Base-by-base conservation (phyloP, 2,888 invertebrate species). In the Argyresthia goedartella region DNA sequence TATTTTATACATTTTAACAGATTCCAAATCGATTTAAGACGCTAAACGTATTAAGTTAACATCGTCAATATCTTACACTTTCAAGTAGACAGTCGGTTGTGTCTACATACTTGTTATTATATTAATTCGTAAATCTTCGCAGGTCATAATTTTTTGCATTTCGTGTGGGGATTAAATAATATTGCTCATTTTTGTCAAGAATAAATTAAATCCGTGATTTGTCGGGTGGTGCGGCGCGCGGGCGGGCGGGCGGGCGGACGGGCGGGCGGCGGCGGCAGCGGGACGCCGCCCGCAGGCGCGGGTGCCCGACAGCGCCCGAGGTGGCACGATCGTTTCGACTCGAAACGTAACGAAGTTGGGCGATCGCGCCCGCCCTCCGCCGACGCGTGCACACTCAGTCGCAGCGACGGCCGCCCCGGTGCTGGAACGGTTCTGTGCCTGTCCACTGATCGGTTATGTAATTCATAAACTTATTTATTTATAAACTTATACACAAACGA, bases 401-500 rank as follows among this genome's bases (percentile, higher is more conserved):
- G 81, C 80, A 77, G 80, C 76, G 76, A 74, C 73, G 69, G 76
- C 82, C 81, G 80, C 78, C 78, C 63, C 80, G 82, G 80, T 80
- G 85, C 78, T 75, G 77, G 77, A 77, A 72, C 76, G 76, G 73
- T 72, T 77, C 76, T 64, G 68, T 70, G 75, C 70, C 69, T 69
- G 66, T 67, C 69, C 68, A 65, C 75, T 75, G 78, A 67, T 73
- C 71, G 78, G 77, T 86, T 86, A 86, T 86, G 78, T 86, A 86
- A 86, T 80, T 78, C 69, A 75, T 74, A 79, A 81, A 82, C 78
- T 80, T 84, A 81, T 81, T 79, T 84, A 81, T 79, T 74, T 79
- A 76, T 78, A 73, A 79, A 76, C 75, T 78, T 64, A 69, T 76
- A 77, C 73, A 69, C 50, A 41, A 39, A 35, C 54, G 6, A 53